These are phyloP conservation scores for Drosophila subquinaria DNA, from an alignment of 2,888 invertebrate genomes.

Conservation along the genomic window DNA sequence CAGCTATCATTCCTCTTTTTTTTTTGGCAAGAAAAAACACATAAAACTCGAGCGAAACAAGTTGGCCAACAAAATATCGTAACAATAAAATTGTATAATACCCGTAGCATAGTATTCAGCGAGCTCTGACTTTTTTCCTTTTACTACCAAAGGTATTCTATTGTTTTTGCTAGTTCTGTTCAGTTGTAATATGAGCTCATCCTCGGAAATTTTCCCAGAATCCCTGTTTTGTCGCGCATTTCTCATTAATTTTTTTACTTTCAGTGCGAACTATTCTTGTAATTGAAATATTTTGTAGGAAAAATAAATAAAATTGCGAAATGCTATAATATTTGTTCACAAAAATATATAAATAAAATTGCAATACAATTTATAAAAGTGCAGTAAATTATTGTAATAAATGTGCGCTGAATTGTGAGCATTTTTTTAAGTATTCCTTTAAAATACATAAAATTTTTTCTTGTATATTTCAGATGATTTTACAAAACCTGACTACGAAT, in stretches of 20 bases:
- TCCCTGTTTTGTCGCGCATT: conserved; percentile 19
- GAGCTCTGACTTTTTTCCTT: conserved; percentile 30
- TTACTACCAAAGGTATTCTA: conserved; percentile 24
- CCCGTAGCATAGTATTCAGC: conserved; percentile 19
- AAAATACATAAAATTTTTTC: not conserved
- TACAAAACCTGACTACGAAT: conserved; percentile 90
- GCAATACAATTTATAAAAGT: conserved; percentile 5
- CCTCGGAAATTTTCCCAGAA: conserved; percentile 1
- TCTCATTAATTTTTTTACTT: conserved; percentile 9
- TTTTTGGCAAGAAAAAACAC: conserved; percentile 42
- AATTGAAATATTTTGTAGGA: conserved; percentile 67
- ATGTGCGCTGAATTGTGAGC: not conserved
- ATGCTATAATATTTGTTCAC: conserved; percentile 14
- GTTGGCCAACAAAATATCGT: conserved; percentile 57
- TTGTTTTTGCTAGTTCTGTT: conserved; percentile 18
- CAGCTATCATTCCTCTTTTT: conserved; percentile 35
- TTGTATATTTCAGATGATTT: conserved; percentile 87
- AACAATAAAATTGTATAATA: conserved; percentile 77
- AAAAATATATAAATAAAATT: not conserved
- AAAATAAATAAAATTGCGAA: conserved; percentile 22
- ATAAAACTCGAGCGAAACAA: conserved; percentile 49
- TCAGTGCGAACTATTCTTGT: conserved; percentile 44
- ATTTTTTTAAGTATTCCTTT: not conserved
- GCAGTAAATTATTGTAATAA: conserved; percentile 2
- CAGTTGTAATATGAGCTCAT: conserved; percentile 21